These are phyloP conservation scores for Mimumesa dahlbomi DNA, from an alignment of 2,888 invertebrate genomes.

Conservation along the genomic window DNA sequence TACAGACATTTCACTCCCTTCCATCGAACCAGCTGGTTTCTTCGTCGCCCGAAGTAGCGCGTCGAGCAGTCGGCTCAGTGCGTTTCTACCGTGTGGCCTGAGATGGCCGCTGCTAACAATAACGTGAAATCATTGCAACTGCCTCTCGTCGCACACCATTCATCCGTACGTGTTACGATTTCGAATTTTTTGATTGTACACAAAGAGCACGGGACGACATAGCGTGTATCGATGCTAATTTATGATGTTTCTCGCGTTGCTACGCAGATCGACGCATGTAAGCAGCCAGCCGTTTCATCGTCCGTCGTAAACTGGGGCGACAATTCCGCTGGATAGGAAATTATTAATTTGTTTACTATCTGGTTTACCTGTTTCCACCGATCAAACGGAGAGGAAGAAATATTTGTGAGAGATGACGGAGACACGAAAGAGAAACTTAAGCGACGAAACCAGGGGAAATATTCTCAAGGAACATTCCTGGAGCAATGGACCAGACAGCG, in stretches of 20 bases:
- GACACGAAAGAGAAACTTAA: conserved; percentile 10
- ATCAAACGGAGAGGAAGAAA: too few relatives aligned
- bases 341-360: neutral
- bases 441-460: conserved; percentile 62
- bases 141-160: conserved; percentile 7
- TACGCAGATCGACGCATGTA: conserved; percentile 54
- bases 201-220: neutral
- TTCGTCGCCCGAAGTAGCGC: conserved; percentile 31
- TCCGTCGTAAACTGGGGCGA: conserved; percentile 41
- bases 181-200: neutral
- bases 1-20: neutral
- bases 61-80: conserved; percentile 39
- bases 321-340: conserved; percentile 48
- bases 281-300: conserved; percentile 36
- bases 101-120: conserved; percentile 50
- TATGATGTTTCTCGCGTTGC: conserved; percentile 16
- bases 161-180: conserved; percentile 21
- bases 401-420: conserved; percentile 37
- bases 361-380: too few relatives aligned
- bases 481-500: conserved; percentile 73
- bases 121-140: conserved; percentile 13
- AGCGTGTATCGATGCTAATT: conserved; percentile 2
- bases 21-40: conserved; percentile 24
- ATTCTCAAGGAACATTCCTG: conserved; percentile 69
- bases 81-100: conserved; percentile 29